Conservation (phyloP, 2,797 vertebrate species). For the Fistularia tabacaria region DNA sequence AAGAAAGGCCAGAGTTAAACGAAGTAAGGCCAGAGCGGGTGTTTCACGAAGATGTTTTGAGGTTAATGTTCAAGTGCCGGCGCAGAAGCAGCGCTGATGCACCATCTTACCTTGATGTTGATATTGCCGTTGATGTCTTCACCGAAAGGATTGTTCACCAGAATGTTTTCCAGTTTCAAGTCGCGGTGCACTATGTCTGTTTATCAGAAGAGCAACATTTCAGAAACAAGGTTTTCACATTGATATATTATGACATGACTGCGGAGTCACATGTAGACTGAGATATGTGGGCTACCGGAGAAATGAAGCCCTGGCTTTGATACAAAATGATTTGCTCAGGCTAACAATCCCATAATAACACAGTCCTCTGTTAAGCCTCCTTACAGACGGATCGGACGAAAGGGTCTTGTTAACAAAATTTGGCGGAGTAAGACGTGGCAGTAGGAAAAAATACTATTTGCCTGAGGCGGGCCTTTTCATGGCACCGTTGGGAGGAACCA, state of each 20-base stretch:
- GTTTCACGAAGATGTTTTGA: conserved; percentile 52
- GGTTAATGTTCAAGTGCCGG: conserved; percentile 9
- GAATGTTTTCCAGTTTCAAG: conserved; percentile 92
- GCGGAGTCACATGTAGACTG: too few relatives aligned
- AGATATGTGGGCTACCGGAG: too few relatives aligned
- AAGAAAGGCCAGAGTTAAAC: conserved; percentile 39
- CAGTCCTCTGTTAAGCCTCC: conserved; percentile 18
- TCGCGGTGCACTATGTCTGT: conserved; percentile 84
- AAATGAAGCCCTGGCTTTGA: too few relatives aligned
- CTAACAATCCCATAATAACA: conserved; percentile 17
- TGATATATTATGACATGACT: too few relatives aligned
- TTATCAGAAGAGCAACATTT: conserved; percentile 7
- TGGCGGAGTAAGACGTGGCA: conserved; percentile 26
- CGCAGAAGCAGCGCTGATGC: conserved; percentile 28
- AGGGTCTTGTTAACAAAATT: too few relatives aligned
- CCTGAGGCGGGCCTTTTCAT: conserved; percentile 36
- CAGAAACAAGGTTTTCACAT: neutral
- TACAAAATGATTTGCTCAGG: conserved; percentile 13
- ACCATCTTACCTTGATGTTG: conserved; percentile 83
- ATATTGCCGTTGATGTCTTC: conserved; percentile 72
- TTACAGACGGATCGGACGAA: too few relatives aligned
- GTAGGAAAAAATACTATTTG: conserved; percentile 43
- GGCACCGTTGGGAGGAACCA: conserved; percentile 10
- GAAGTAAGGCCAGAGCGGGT: conserved; percentile 47
- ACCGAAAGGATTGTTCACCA: conserved; percentile 81